Evolutionary conservation across 1,140 invertebrate species (phyloP).

Genomic region (Acromyrmex echinatior): DNA sequence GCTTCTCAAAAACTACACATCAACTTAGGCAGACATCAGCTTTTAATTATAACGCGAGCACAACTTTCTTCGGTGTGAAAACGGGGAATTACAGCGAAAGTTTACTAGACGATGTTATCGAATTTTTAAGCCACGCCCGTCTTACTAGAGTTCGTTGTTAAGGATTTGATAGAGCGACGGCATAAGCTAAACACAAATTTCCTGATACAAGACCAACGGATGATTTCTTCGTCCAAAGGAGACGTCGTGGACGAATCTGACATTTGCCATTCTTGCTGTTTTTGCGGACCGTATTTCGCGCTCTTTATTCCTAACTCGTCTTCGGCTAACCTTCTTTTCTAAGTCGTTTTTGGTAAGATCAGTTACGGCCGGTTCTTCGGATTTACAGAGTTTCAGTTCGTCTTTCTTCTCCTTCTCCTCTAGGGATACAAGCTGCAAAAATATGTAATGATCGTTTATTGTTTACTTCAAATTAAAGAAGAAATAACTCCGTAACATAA

Average conservation of each 20-base stretch:
- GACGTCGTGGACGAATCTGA: constrained; percentile 64
- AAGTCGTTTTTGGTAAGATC: constrained; percentile 68
- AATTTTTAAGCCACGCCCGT: neutral
- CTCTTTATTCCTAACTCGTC: constrained; percentile 74
- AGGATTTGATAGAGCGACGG: neutral
- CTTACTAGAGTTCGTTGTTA: constrained; percentile 24
- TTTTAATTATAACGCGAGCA: constrained; percentile 27
- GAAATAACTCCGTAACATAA: neutral
- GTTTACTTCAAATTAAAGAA: neutral
- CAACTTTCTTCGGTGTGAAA: constrained; percentile 32
- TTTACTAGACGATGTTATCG: constrained; percentile 25
- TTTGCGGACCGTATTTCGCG: constrained; percentile 64
- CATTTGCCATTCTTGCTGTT: constrained; percentile 65
- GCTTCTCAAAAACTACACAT: constrained; percentile 28
- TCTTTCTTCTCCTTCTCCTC: constrained; percentile 52
- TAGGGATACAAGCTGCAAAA: constrained; percentile 1
- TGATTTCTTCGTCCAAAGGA: constrained; percentile 54
- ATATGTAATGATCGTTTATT: neutral
- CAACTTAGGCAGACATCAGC: constrained; percentile 20
- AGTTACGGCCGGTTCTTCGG: constrained; percentile 55
- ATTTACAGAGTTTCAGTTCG: constrained; percentile 40
- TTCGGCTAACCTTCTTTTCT: constrained; percentile 84
- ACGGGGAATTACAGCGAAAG: constrained; percentile 33
- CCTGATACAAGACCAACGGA: constrained; percentile 77
- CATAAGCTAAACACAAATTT: constrained; percentile 77